Evolutionary conservation across 2,888 invertebrate species (phyloP).

Genomic region (Melangyna quadrimaculata): DNA sequence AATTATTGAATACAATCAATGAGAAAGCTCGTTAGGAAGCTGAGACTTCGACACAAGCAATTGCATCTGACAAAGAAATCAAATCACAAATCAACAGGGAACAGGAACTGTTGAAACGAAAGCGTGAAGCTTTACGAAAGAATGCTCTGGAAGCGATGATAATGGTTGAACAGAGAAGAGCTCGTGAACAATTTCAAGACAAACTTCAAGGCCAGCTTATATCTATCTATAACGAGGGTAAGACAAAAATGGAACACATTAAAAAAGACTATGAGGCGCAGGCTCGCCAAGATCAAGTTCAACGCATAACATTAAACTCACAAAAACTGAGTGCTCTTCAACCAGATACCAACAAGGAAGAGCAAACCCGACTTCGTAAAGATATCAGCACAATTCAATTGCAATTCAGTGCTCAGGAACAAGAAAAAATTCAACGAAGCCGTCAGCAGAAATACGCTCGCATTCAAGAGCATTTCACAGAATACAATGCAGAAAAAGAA

Average conservation of each 20-base stretch:
- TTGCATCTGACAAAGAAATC: slow-evolving; percentile 75
- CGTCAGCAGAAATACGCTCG: slow-evolving; percentile 76
- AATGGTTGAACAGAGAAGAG: slow-evolving; percentile 76
- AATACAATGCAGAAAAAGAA: slow-evolving; percentile 74
- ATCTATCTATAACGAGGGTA: slow-evolving; percentile 81
- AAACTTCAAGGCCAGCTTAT: slow-evolving; percentile 81
- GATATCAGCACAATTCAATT: slow-evolving; percentile 82
- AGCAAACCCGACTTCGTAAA: slow-evolving; percentile 82
- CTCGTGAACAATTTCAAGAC: slow-evolving; percentile 77
- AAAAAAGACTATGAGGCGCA: slow-evolving; percentile 79
- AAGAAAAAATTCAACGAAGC: slow-evolving; percentile 75
- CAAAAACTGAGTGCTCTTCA: slow-evolving; percentile 81
- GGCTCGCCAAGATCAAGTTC: slow-evolving; percentile 79
- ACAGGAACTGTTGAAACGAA: slow-evolving; percentile 74
- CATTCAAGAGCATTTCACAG: slow-evolving; percentile 76
- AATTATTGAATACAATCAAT: slow-evolving; percentile 75
- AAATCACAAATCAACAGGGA: slow-evolving; percentile 79
- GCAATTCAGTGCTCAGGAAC: slow-evolving; percentile 78
- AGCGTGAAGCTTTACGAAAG: slow-evolving; percentile 74
- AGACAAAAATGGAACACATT: slow-evolving; percentile 80
- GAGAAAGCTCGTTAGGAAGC: slow-evolving; percentile 75
- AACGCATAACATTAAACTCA: slow-evolving; percentile 82
- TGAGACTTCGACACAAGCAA: slow-evolving; percentile 72
- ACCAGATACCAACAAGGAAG: slow-evolving; percentile 80
- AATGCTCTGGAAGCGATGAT: slow-evolving; percentile 78